Conservation (phyloP, 1,140 invertebrate genomes). For the Lutraria rhynchaena region DNA sequence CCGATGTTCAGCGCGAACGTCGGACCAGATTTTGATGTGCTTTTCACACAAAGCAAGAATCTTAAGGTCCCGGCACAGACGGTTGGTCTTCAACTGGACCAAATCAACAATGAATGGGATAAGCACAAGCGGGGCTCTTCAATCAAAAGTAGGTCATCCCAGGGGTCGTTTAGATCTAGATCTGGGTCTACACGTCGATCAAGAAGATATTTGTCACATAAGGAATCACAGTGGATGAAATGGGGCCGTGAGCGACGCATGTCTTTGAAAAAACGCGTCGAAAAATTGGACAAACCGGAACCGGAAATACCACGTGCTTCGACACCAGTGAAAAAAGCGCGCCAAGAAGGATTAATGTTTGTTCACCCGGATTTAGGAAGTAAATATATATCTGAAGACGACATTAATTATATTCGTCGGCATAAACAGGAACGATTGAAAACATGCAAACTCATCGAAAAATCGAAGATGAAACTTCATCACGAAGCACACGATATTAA, state of each 20-base stretch:
- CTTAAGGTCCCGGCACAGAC: constrained; percentile 23
- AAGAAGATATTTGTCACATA: constrained; percentile 68
- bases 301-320: constrained; percentile 72
- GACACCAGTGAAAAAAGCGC: constrained; percentile 80
- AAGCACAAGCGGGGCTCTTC: constrained; percentile 60
- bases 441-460: constrained; percentile 75
- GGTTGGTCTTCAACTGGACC: constrained; percentile 65
- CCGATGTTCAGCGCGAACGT: constrained; percentile 44
- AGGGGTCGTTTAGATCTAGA: constrained; percentile 68
- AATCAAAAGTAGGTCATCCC: constrained; percentile 68
- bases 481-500: constrained; percentile 65
- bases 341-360: constrained; percentile 79
- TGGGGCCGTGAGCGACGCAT: constrained; percentile 78
- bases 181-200: constrained; percentile 59
- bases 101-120: constrained; percentile 71
- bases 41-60: constrained; percentile 62
- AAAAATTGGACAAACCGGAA: constrained; percentile 73
- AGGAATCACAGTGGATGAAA: constrained; percentile 76
- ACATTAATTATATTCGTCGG: constrained; percentile 75
- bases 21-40: constrained; percentile 64
- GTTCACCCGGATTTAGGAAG: constrained; percentile 77
- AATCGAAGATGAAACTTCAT: constrained; percentile 69
- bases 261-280: constrained; percentile 74
- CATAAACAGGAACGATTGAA: constrained; percentile 75
- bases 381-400: constrained; percentile 76